Evolutionary conservation across 2,888 invertebrate genomes (phyloP), one percentile per base, ranked within the genome.

Genomic region (Strigamia transsilvanica): DNA sequence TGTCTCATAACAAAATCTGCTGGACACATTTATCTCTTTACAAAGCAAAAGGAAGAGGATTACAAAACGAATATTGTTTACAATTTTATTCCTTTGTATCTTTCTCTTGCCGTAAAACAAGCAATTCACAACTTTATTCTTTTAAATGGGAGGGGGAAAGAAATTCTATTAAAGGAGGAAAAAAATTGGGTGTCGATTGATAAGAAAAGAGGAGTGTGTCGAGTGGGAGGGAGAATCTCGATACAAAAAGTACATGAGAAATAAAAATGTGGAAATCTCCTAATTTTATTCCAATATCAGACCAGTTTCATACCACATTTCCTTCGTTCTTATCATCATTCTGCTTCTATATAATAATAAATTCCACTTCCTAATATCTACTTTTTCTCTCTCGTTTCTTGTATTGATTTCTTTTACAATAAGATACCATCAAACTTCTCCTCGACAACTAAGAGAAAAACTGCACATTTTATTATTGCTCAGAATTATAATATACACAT

Each of bases 251-350:
- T 27, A 66, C 66, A 66, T 23, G 66, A 66, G 66, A 66, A 66
- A 66, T 66, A 66, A 66, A 66, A 66, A 66, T 66, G 66, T 66
- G 66, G 66, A 66, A 61, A 66, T 66, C 66, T 66, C 66, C 66
- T 66, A 66, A 66, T 66, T 66, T 66, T 66, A 66, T 66, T 66
- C 66, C 66, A 66, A 66, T 66, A 66, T 66, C 66, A 66, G 66
- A 27, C 66, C 66, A 66, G 66, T 66, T 66, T 66, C 66, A 66
- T 66, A 66, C 66, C 66, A 66, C 66, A 66, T 66, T 66, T 66
- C 66, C 66, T 66, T 66, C 66, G 66, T 66, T 66, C 66, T 66
- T 66, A 66, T 66, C 66, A 66, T 66, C 66, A 66, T 66, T 66
- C 32, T 66, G 66, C 66, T 23, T 66, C 66, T 66, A 66, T 66